Evolutionary conservation across 1,140 invertebrate genomes (phyloP).

Genomic region (Leptinotarsa defecta): DNA sequence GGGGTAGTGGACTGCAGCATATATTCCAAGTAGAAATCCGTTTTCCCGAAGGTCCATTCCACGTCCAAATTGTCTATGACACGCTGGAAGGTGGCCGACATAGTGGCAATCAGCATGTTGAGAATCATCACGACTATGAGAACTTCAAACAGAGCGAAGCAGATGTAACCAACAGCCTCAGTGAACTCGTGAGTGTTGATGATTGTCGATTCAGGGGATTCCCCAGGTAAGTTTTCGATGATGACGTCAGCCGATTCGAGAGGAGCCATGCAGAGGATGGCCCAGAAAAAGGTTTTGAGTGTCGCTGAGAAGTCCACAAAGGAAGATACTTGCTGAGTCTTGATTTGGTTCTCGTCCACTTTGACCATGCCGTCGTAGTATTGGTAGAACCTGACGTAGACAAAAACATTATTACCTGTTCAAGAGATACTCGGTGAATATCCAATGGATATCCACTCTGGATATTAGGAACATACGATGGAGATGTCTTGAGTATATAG

Average conservation of each 20-base stretch:
- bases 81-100: slow-evolving; percentile 74
- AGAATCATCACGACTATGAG: slow-evolving; percentile 74
- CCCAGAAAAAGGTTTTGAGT: slow-evolving; percentile 76
- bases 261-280: slow-evolving; percentile 73
- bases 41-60: slow-evolving; percentile 66
- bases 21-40: slow-evolving; percentile 63
- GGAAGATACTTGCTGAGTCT: slow-evolving; percentile 59
- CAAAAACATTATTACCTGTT: too few relatives aligned
- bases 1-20: slow-evolving; percentile 63
- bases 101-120: slow-evolving; percentile 79
- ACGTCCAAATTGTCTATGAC: slow-evolving; percentile 65
- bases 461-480: too few relatives aligned
- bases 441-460: too few relatives aligned
- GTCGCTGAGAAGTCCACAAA: slow-evolving; percentile 64
- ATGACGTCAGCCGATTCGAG: slow-evolving; percentile 68
- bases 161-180: slow-evolving; percentile 66
- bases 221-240: slow-evolving; percentile 62
- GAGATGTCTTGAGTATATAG: too few relatives aligned
- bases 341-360: slow-evolving; percentile 58
- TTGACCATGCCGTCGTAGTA: slow-evolving; percentile 67
- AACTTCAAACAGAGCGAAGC: slow-evolving; percentile 68
- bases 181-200: slow-evolving; percentile 65
- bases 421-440: too few relatives aligned
- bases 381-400: slow-evolving; percentile 57
- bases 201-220: slow-evolving; percentile 55